Percentiles rank a stretch among this genome's conserved stretches.
Conservation (phyloP, 2,888 invertebrate genomes). For the Laothoe populi region DNA sequence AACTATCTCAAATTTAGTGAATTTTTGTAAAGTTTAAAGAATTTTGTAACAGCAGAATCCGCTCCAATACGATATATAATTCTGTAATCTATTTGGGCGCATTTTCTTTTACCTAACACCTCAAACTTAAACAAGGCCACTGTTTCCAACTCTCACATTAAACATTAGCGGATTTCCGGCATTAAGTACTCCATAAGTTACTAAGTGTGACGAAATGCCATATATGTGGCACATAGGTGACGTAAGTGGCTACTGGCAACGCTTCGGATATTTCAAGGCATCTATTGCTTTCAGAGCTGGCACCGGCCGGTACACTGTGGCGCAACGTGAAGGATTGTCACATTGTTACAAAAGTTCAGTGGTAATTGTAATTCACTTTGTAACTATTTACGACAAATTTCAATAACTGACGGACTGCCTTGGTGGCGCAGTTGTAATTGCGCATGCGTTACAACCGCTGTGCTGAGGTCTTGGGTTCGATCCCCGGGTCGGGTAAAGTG, state of each 20-base stretch:
- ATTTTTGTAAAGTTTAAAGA: too few relatives aligned
- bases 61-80: too few relatives aligned
- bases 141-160: neutral
- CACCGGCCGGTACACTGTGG: slow-evolving; percentile 8
- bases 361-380: neutral
- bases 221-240: slow-evolving; percentile 23
- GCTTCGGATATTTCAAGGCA: slow-evolving; percentile 47
- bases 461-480: too few relatives aligned
- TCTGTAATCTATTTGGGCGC: neutral
- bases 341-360: neutral
- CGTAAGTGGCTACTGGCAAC: slow-evolving; percentile 30
- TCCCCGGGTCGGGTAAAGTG: too few relatives aligned
- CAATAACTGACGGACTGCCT: too few relatives aligned
- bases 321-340: slow-evolving; percentile 13
- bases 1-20: too few relatives aligned
- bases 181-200: neutral
- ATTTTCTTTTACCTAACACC: neutral
- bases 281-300: slow-evolving; percentile 26
- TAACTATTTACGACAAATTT: too few relatives aligned
- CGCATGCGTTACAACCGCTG: too few relatives aligned
- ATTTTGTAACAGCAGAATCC: too few relatives aligned
- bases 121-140: neutral
- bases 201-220: neutral
- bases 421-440: too few relatives aligned
- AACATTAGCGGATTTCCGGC: neutral